Evolutionary conservation across 2,888 invertebrate species (phyloP), one percentile per base, ranked within the genome.

Genomic region (Nomada lathburiana): DNA sequence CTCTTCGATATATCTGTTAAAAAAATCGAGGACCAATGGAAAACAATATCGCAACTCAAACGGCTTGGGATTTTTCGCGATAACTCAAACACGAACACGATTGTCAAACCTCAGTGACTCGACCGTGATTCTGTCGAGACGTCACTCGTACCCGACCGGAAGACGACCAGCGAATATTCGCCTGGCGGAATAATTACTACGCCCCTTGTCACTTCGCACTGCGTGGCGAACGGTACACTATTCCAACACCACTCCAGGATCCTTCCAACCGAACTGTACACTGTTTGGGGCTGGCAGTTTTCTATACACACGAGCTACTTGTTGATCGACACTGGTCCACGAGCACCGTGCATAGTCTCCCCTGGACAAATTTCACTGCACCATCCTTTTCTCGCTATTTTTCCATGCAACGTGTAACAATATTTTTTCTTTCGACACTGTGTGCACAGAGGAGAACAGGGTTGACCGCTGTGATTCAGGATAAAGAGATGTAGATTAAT

Each of bases 321-420:
- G 89, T 89, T 89, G 89, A 89, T 88, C 87, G 74, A 77, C 81
- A 63, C 72, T 59, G 60, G 59, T 53, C 73, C 62, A 47, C 47
- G 11, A 62, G 23, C 77, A 64, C 42, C 52, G n/a, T 67, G 52
- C 64, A 5, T 50, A 10, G 36, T 5, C n/a, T 16, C n/a, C 3
- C 36, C 7, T 2, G 50, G 10, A 23, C 13, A 57, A 23, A 47
- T 47, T 10, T 23, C 23, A 57, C 11, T 2, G 23, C 23, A 7
- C 13, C 57, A 16, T 47, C 16, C 13, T 16, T 47, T 16, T 47
- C 10, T 1, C 36, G 1, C 36, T 36, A 36, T 1, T 36, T 0
- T 36, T 36, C 36, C 36, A 7, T 36, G 36, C 36, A 36, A 36
- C 7, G 0, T 36, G 36, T 36, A 36, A 36, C 36, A 36, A 36